These are phyloP conservation scores for Troides helena DNA, from an alignment of 2,888 invertebrate genomes.

Conservation along the genomic window DNA sequence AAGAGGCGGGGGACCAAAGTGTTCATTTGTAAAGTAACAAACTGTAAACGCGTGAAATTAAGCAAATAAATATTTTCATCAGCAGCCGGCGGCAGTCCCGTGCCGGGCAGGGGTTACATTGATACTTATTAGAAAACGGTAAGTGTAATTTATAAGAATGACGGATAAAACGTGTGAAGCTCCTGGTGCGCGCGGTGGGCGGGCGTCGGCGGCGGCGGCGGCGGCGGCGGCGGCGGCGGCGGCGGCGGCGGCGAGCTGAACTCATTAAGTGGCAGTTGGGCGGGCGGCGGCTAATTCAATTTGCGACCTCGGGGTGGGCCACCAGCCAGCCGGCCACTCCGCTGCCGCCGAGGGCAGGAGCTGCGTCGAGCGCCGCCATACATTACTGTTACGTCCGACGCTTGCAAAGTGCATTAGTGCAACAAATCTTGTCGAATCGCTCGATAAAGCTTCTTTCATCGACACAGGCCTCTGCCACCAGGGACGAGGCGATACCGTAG, in stretches of 20 bases:
- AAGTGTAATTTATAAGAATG: no score
- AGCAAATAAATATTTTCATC: no score
- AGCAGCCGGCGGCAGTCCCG: no score
- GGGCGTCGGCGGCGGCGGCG: not conserved
- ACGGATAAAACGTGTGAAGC: not conserved
- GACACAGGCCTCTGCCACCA: no score
- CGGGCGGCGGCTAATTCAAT: conserved; percentile 38
- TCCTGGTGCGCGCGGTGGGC: not conserved
- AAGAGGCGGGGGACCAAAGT: no score
- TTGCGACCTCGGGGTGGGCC: conserved; percentile 32
- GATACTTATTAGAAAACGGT: no score
- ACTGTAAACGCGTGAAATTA: no score
- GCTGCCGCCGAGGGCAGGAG: not conserved
- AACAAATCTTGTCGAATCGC: not conserved
- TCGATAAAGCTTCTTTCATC: no score
- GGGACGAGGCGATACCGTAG: no score
- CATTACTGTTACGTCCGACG: not conserved
- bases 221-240: no score
- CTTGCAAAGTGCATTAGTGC: not conserved
- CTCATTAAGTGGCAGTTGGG: conserved; percentile 35
- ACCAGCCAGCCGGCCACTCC: not conserved
- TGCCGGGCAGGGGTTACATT: no score
- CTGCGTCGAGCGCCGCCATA: not conserved
- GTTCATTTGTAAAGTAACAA: no score
- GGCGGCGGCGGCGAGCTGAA: conserved; percentile 6